Evolutionary conservation across 2,888 invertebrate species (phyloP).

Genomic region (Eupelmus urozonus): DNA sequence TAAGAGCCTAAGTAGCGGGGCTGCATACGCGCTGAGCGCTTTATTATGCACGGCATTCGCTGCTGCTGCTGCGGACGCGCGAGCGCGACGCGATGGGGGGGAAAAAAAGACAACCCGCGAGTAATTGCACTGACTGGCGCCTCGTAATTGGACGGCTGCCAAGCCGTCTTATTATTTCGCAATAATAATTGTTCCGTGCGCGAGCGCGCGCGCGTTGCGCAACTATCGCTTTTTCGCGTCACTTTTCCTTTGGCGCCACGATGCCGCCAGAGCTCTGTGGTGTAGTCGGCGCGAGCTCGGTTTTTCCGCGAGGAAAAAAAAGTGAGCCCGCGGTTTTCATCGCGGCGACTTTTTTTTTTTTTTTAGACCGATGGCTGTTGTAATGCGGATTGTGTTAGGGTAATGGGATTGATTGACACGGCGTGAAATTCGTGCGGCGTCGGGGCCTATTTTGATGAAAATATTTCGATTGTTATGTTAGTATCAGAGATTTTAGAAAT

Average conservation of each 20-base stretch:
- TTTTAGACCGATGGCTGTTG: too few relatives aligned
- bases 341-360: too few relatives aligned
- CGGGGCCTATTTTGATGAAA: too few relatives aligned
- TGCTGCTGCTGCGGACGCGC: background rate
- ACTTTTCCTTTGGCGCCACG: slow-evolving; percentile 25
- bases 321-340: too few relatives aligned
- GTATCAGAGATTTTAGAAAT: too few relatives aligned
- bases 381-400: too few relatives aligned
- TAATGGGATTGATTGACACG: too few relatives aligned
- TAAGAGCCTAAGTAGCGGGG: background rate
- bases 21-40: background rate
- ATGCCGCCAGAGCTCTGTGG: background rate
- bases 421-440: too few relatives aligned
- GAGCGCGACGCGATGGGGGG: background rate
- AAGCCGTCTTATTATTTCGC: slow-evolving; percentile 67
- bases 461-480: too few relatives aligned
- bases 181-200: slow-evolving; percentile 70
- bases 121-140: slow-evolving; percentile 70
- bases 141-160: slow-evolving; percentile 71
- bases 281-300: background rate
- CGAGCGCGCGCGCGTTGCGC: slow-evolving; percentile 37
- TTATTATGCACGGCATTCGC: slow-evolving; percentile 27
- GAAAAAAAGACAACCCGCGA: slow-evolving; percentile 4
- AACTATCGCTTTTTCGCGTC: slow-evolving; percentile 30
- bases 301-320: slow-evolving; percentile 8